Percentiles rank a stretch among this genome's conserved stretches.
phyloP scores from a whole-genome alignment of 2,113 vertebrate genomes.

The Boulengeromyrus knoepffleri region DNA sequence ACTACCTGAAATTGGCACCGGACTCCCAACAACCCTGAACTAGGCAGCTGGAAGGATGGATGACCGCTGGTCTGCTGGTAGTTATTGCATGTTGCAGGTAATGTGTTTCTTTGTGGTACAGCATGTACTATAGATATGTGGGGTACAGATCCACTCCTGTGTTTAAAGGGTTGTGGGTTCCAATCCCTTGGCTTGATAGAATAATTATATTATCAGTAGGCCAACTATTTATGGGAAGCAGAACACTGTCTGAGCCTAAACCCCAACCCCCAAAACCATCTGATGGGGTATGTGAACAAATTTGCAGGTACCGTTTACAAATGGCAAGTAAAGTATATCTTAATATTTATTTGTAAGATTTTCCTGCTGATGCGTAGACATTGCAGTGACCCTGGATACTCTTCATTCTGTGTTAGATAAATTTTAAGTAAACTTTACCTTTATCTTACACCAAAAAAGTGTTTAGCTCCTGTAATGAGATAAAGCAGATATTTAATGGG shows the following conservation, averaged over 20 bases:
- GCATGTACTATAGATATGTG: background rate
- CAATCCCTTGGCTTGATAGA: background rate
- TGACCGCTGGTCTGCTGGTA: background rate
- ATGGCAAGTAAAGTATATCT: background rate
- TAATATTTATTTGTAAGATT: background rate
- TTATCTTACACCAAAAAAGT: background rate
- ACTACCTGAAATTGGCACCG: background rate
- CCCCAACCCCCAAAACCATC: background rate
- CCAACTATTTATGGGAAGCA: background rate
- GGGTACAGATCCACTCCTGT: background rate
- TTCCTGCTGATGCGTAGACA: background rate
- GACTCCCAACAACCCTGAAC: background rate
- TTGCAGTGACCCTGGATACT: background rate
- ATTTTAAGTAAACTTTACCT: background rate
- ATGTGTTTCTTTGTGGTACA: background rate
- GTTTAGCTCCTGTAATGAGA: background rate
- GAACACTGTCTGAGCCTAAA: background rate
- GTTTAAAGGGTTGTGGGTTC: background rate
- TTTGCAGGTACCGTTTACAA: background rate
- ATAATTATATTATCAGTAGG: background rate
- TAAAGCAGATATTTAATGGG: background rate
- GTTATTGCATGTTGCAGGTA: background rate
- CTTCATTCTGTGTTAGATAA: background rate
- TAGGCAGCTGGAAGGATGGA: background rate
- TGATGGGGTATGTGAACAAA: background rate